These are phyloP conservation scores for Nycticebus coucang DNA, from an alignment of 2,113 vertebrate species.

Conservation along the genomic window DNA sequence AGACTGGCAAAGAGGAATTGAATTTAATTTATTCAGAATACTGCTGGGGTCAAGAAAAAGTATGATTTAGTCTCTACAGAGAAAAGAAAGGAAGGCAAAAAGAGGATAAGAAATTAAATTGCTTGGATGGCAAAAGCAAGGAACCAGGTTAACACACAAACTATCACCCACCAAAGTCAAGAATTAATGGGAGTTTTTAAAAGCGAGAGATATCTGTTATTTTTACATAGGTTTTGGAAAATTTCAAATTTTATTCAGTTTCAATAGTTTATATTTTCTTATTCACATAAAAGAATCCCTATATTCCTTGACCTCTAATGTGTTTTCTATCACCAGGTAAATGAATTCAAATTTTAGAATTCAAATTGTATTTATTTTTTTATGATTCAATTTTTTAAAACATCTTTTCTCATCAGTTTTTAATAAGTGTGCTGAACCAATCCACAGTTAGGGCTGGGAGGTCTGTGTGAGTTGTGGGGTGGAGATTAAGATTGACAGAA, in stretches of 20 bases:
- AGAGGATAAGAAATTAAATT: neutral
- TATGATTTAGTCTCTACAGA: neutral
- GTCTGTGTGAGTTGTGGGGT: too few relatives aligned
- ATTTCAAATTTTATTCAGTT: neutral
- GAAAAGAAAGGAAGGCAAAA: neutral
- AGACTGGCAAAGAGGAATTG: constrained; percentile 11
- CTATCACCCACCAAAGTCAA: constrained; percentile 32
- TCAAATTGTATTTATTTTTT: neutral
- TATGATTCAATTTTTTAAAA: too few relatives aligned
- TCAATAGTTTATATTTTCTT: constrained; percentile 19
- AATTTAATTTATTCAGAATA: constrained; percentile 44
- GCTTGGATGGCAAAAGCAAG: neutral
- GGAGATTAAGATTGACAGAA: neutral
- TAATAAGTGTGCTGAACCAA: neutral
- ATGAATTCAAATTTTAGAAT: neutral
- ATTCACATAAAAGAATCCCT: neutral
- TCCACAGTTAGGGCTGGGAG: neutral
- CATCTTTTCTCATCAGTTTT: neutral
- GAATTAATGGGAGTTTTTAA: neutral
- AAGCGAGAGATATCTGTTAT: neutral
- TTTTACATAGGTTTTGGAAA: neutral
- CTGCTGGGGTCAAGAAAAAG: neutral
- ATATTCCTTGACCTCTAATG: neutral
- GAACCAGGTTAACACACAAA: neutral
- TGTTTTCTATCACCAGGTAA: neutral